Evolutionary conservation across 1,140 invertebrate genomes (phyloP), one percentile per base, ranked within the genome.

Genomic region (Bathynomus jamesi): DNA sequence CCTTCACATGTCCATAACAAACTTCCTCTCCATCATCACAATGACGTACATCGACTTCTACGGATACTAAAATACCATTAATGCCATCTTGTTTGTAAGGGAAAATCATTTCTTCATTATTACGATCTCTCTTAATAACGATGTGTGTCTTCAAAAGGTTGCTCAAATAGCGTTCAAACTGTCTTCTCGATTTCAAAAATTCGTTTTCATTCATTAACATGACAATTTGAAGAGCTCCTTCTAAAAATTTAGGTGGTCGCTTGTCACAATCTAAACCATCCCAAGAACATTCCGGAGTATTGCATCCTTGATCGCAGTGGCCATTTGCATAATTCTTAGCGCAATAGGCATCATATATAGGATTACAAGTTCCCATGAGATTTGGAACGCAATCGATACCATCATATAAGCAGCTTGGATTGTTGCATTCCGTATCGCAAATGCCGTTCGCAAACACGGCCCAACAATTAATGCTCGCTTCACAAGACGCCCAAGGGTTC

Each of bases 241-340:
- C 89, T 0, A 92, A 91, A 8, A 94, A 78, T 30, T 89, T 86
- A 0, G 92, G 89, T 0, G 89, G 87, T 13, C 73, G 65, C 71
- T 89, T 86, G 1, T 95, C 93, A 79, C 95, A 98, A 79, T 98
- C 95, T n/a, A 96, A 82, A 0, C 96, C 96, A 79, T 98, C 96
- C 95, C 95, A 98, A 77, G 94, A 94, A 83, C 96, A 98, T 79
- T 95, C 94, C 24, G 90, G 90, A 78, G 92, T 96, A 81, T 98
- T 96, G 80, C 96, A 98, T 0, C 93, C 93, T 74, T 93, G 90
- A 81, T 98, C 93, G 80, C 95, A 98, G 71, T 89, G 83, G 0
- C 93, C 94, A 79, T 98, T 95, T 2, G 89, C 93, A 78, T 97
- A 98, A 79, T 96, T 92, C 75, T 90, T 89, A 76, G 90, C 86